Evolutionary conservation across 2,113 vertebrate genomes (phyloP).

Genomic region (Chaenocephalus aceratus): DNA sequence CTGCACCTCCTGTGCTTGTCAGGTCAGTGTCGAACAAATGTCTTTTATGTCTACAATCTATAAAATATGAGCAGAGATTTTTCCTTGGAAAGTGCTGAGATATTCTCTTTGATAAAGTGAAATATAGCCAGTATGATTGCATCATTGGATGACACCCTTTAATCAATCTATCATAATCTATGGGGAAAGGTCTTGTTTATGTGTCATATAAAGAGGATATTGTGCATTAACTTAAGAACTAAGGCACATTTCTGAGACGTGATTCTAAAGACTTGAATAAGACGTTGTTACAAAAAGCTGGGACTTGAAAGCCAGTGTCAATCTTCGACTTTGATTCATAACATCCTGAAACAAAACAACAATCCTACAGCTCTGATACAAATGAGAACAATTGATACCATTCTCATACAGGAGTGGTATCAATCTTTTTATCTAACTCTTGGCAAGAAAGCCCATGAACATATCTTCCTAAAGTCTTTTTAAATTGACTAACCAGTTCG

Average conservation of each 20-base stretch:
- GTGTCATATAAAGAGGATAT: too few relatives aligned
- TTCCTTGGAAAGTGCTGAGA: background rate
- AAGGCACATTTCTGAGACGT: background rate
- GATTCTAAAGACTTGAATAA: background rate
- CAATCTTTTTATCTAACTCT: background rate
- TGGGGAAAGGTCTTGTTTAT: too few relatives aligned
- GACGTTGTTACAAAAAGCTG: background rate
- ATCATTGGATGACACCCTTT: too few relatives aligned
- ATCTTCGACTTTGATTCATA: background rate
- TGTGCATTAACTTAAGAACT: too few relatives aligned
- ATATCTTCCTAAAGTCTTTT: conserved; percentile 14
- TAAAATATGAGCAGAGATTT: background rate
- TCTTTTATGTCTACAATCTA: background rate
- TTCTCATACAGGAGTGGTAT: background rate
- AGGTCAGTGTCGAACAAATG: conserved; percentile 79
- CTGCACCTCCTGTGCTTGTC: conserved; percentile 93
- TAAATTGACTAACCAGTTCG: conserved; percentile 1
- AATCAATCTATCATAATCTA: too few relatives aligned
- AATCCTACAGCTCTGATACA: background rate
- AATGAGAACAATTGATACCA: background rate
- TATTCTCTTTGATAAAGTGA: background rate
- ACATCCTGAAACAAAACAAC: background rate
- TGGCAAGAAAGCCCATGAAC: conserved; percentile 10
- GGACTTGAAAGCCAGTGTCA: background rate
- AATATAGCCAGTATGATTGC: background rate